Evolutionary conservation across 2,797 vertebrate species (phyloP), one percentile per base, ranked within the genome.

Genomic region (Galagoides demidoff): DNA sequence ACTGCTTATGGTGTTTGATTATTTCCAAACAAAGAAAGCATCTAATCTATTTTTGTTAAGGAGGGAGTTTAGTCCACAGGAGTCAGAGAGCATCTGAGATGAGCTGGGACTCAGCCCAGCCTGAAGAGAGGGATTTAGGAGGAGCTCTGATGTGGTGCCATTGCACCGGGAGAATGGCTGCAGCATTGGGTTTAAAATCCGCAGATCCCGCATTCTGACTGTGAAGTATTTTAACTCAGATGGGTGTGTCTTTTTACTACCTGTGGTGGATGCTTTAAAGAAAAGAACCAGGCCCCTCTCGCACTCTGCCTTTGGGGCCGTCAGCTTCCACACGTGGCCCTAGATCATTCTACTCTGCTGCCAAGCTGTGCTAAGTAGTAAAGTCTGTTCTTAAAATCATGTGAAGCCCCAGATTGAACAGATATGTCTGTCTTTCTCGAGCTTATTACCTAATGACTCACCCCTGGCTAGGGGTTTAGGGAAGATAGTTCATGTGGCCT

Each of bases 1-100:
- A 29, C 89, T 96, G 91, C 86, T 76, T 59, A 61, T 2, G 85
- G 92, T 78, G 63, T 98, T 93, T 96, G 95, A 95, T 95, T 95
- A 63, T 68, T 49, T 98, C 91, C 92, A 94, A 95, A 97, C 95
- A 96, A 97, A 97, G 97, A 93, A 92, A 95, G 76, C 89, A 95
- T 96, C 90, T 93, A 66, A 96, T 96, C 97, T 97, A 71, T 95
- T 94, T 95, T 92, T 96, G 92, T 95, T 93, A 95, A 92, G 81
- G 29, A 91, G 79, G 49, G n/a, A 52, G 17, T 94, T 92, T 76
- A 77, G 49, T 92, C 76, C 96, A 34, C 19, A 70, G 37, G 64
- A 82, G 45, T 49, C 77, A 59, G 34, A 95, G 61, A 87, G 12
- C 43, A 49, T 89, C 55, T 29, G 66, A 78, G 57, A 85, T 31